Conservation (phyloP, 1,140 invertebrate genomes). For the Cotesia typhae region DNA sequence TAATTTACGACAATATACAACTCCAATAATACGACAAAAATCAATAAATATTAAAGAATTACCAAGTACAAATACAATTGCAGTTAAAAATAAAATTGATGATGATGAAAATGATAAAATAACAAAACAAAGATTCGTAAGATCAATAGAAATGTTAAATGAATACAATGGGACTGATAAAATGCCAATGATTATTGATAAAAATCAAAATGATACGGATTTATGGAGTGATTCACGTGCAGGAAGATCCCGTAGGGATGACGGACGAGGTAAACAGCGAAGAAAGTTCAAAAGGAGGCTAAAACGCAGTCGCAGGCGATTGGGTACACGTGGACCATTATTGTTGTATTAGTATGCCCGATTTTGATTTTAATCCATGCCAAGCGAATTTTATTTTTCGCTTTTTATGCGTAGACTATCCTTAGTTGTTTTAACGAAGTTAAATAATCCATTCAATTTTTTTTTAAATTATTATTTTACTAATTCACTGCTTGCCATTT, state of each 20-base stretch:
- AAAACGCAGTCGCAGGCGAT: conserved; percentile 59
- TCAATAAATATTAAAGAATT: not conserved
- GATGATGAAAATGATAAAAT: not conserved
- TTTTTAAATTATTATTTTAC: not conserved
- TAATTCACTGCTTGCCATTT: no score
- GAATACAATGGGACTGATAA: conserved; percentile 40
- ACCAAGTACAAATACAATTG: not conserved
- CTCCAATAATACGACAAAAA: conserved; percentile 8
- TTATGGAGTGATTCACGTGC: conserved; percentile 43
- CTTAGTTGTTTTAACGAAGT: no score
- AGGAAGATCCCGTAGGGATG: conserved; percentile 48
- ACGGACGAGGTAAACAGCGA: conserved; percentile 58
- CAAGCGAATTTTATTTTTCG: conserved; percentile 12
- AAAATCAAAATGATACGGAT: conserved; percentile 14
- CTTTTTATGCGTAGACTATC: not conserved
- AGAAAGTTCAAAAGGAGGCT: conserved; percentile 52
- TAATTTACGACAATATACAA: not conserved
- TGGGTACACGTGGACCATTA: conserved; percentile 54
- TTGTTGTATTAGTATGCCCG: conserved; percentile 43
- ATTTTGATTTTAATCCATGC: conserved; percentile 40
- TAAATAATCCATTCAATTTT: not conserved
- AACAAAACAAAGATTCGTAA: conserved; percentile 34
- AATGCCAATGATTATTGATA: conserved; percentile 32
- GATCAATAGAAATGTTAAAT: conserved; percentile 28
- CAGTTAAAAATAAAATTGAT: not conserved